These are phyloP conservation scores for Lichenostomus cassidix DNA, from an alignment of 2,113 vertebrate species.

Conservation along the genomic window DNA sequence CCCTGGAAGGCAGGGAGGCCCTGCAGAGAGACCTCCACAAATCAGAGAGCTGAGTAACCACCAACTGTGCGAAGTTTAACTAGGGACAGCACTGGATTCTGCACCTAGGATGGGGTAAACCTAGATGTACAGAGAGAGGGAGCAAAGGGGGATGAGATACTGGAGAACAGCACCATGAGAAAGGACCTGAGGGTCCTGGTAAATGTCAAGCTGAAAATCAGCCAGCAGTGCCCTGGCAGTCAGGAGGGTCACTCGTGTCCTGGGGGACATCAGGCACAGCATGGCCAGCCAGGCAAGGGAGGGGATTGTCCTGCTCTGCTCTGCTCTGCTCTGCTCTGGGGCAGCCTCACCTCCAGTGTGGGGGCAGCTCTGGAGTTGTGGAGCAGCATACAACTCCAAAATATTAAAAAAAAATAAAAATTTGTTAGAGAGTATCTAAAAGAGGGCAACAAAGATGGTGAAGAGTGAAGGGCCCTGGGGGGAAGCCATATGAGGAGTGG, in stretches of 20 bases:
- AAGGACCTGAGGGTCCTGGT: accelerated
- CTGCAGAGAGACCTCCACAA: background rate
- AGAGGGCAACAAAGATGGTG: accelerated
- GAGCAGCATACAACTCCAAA: no score
- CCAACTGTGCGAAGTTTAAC: background rate
- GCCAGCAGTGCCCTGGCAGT: background rate
- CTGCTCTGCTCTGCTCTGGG: background rate
- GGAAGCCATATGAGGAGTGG: accelerated
- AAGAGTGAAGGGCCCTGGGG: background rate
- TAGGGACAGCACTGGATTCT: background rate
- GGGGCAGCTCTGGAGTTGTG: background rate
- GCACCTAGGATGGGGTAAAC: background rate
- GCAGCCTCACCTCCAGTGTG: background rate
- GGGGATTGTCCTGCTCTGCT: background rate
- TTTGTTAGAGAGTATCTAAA: background rate
- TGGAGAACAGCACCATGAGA: background rate
- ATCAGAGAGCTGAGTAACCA: background rate
- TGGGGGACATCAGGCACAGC: background rate
- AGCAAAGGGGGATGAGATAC: background rate
- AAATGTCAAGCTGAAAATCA: accelerated
- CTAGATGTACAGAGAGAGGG: background rate
- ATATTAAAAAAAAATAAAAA: no score
- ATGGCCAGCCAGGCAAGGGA: accelerated
- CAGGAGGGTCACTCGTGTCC: accelerated
- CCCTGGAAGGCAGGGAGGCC: background rate